Evolutionary conservation across 1,140 invertebrate species (phyloP).

Genomic region (Drosophila ambigua): DNA sequence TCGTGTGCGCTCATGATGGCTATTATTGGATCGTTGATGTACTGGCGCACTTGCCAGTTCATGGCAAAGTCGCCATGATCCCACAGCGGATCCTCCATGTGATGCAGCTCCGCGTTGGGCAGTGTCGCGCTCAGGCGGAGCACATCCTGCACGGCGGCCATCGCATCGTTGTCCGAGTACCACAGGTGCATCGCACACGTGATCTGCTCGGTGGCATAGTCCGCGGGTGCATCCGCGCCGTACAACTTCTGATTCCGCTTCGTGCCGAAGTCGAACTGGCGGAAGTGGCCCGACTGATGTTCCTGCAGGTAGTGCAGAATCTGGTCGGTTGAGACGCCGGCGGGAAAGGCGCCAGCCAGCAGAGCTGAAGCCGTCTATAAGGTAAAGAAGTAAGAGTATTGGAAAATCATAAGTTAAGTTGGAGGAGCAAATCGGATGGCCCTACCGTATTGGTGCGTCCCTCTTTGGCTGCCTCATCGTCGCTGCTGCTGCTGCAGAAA

Average conservation of each 20-base stretch:
- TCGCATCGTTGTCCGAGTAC: constrained; percentile 88
- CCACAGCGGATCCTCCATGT: constrained; percentile 38
- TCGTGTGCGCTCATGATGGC: constrained; percentile 81
- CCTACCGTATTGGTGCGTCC: constrained; percentile 32
- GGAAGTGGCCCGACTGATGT: constrained; percentile 83
- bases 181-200: constrained; percentile 86
- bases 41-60: constrained; percentile 81
- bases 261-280: constrained; percentile 81
- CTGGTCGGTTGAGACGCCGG: constrained; percentile 90
- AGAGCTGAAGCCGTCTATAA: constrained; percentile 85
- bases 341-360: constrained; percentile 87
- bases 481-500: constrained; percentile 23
- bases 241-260: constrained; percentile 83
- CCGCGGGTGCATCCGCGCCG: constrained; percentile 84
- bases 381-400: constrained; percentile 40
- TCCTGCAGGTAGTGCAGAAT: constrained; percentile 88
- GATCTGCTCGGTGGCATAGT: constrained; percentile 83
- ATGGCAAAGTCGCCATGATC: constrained; percentile 83
- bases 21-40: constrained; percentile 83
- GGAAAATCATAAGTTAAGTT: background rate
- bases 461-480: background rate
- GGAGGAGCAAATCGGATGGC: constrained; percentile 53
- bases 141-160: constrained; percentile 36
- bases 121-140: constrained; percentile 18
- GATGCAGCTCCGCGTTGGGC: constrained; percentile 42